Conservation (phyloP, 2,113 vertebrate genomes). For the Tachysurus vachellii region DNA sequence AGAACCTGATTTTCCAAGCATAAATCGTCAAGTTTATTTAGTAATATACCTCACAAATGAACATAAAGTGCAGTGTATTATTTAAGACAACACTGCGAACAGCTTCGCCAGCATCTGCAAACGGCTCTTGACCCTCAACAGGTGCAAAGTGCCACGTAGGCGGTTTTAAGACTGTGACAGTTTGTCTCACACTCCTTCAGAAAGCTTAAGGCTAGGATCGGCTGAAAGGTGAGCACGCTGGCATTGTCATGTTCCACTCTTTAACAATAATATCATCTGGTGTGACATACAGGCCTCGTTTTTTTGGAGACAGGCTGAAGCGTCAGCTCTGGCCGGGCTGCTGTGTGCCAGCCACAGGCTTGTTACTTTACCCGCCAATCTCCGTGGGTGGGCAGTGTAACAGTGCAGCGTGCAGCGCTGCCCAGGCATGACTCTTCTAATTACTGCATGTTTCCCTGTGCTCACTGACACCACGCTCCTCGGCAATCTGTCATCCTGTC, state of each 20-base stretch:
- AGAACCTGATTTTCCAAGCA: background rate
- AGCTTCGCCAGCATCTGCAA: background rate
- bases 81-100: background rate
- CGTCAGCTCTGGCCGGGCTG: slow-evolving; percentile 17
- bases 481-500: slow-evolving; percentile 44
- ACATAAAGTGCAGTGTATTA: background rate
- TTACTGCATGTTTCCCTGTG: slow-evolving; percentile 46
- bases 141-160: slow-evolving; percentile 12
- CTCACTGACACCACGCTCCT: slow-evolving; percentile 34
- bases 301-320: slow-evolving; percentile 36
- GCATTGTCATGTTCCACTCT: slow-evolving; percentile 27
- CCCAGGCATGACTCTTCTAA: slow-evolving; percentile 45
- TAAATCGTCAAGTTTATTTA: background rate
- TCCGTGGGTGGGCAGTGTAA: slow-evolving; percentile 32
- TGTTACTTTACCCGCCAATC: slow-evolving; percentile 21
- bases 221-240: slow-evolving; percentile 11
- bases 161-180: slow-evolving; percentile 21
- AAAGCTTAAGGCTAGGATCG: slow-evolving; percentile 13
- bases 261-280: slow-evolving; percentile 18
- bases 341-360: slow-evolving; percentile 42
- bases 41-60: background rate
- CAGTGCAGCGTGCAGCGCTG: slow-evolving; percentile 22
- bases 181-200: slow-evolving; percentile 6
- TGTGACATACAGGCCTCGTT: slow-evolving; percentile 17
- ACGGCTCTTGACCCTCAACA: slow-evolving; percentile 14